phyloP scores from a whole-genome alignment of 2,888 invertebrate genomes.

The Epinotia nisella region DNA sequence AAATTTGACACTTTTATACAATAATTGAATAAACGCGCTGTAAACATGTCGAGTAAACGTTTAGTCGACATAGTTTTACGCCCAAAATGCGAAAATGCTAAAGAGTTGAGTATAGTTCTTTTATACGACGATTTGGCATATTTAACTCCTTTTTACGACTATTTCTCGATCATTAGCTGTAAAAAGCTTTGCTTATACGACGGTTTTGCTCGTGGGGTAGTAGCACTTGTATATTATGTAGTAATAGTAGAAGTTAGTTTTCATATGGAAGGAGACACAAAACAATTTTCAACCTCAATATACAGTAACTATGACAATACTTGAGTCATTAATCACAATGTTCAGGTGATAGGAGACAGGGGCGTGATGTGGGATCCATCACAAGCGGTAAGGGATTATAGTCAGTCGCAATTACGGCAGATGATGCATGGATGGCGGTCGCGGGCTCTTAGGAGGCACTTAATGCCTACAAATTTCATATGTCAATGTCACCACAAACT shows the following conservation, averaged over 20 bases:
- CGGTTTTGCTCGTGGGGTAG: too few species aligned
- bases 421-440: slow-evolving; percentile 41
- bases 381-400: slow-evolving; percentile 61
- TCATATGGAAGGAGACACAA: slow-evolving; percentile 43
- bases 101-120: too few species aligned
- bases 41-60: too few species aligned
- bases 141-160: too few species aligned
- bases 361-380: slow-evolving; percentile 61
- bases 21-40: too few species aligned
- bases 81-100: too few species aligned
- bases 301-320: slow-evolving; percentile 51
- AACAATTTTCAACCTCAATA: slow-evolving; percentile 53
- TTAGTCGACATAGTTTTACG: too few species aligned
- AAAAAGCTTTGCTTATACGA: too few species aligned
- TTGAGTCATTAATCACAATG: slow-evolving; percentile 58
- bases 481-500: slow-evolving; percentile 36
- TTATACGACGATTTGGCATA: too few species aligned
- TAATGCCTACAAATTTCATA: slow-evolving; percentile 39
- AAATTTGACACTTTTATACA: too few species aligned
- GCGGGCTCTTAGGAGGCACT: slow-evolving; percentile 31
- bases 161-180: too few species aligned
- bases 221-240: too few species aligned
- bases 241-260: neutral
- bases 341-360: slow-evolving; percentile 60
- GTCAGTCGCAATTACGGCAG: slow-evolving; percentile 56